Percentiles rank a stretch among this genome's conserved stretches.
Evolutionary conservation across 2,888 invertebrate species (phyloP).

Genomic region (Terebella lapidaria): DNA sequence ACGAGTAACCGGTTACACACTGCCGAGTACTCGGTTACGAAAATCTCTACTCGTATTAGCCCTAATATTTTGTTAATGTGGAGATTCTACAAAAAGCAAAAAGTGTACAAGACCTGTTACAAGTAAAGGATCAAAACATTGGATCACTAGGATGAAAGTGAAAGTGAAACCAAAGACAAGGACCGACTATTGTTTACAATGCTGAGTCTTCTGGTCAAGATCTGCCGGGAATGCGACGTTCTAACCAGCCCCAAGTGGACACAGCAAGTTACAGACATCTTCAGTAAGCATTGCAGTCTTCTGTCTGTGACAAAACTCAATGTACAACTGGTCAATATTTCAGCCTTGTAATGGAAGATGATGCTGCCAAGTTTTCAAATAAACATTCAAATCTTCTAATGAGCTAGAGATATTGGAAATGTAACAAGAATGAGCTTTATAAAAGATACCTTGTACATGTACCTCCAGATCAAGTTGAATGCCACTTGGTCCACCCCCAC

Average conservation of each 20-base stretch:
- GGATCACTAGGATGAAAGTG: no score
- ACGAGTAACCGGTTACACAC: no score
- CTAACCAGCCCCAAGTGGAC: slow-evolving; percentile 33
- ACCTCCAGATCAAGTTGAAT: slow-evolving; percentile 34
- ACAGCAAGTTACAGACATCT: slow-evolving; percentile 35
- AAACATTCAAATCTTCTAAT: neutral
- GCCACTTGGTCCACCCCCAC: slow-evolving; percentile 73
- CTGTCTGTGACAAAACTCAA: no score
- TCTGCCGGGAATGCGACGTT: slow-evolving; percentile 37
- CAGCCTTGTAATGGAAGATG: no score
- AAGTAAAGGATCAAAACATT: no score
- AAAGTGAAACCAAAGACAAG: slow-evolving; percentile 17
- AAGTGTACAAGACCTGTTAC: no score
- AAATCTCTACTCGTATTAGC: no score
- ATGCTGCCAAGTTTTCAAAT: neutral
- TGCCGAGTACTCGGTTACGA: no score
- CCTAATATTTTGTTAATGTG: no score
- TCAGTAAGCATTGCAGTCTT: slow-evolving; percentile 41
- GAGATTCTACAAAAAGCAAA: no score
- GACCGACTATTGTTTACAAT: slow-evolving; percentile 47
- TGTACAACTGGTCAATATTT: no score
- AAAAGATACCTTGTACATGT: neutral
- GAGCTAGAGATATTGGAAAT: neutral
- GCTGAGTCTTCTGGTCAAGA: slow-evolving; percentile 43
- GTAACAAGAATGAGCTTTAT: neutral